Conservation (phyloP, 2,113 vertebrate genomes). For the Apteryx mantelli region DNA sequence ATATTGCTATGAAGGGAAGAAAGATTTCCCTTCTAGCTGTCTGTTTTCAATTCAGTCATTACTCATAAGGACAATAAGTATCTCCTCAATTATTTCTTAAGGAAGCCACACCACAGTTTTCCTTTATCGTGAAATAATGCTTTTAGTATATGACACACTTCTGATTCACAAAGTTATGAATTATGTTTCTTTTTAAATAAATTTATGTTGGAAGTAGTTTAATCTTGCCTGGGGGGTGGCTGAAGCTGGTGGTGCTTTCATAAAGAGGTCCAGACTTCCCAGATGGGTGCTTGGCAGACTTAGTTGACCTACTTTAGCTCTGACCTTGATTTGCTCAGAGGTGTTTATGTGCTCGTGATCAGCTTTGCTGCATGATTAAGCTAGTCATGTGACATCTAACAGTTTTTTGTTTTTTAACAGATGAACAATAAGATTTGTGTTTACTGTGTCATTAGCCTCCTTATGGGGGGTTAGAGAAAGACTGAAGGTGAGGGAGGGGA, state of each 20-base stretch:
- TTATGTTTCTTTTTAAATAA: neutral
- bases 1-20: neutral
- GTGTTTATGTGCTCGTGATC: constrained; percentile 58
- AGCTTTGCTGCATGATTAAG: constrained; percentile 71
- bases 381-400: neutral
- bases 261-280: constrained; percentile 28
- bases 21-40: neutral
- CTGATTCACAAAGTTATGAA: neutral
- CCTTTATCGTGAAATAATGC: neutral
- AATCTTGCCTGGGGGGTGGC: neutral
- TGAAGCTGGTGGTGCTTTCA: neutral
- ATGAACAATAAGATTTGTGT: neutral
- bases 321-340: constrained; percentile 79
- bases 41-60: neutral
- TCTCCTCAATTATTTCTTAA: neutral
- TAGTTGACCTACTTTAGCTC: constrained; percentile 74
- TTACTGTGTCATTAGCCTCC: constrained; percentile 33
- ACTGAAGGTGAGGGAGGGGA: neutral
- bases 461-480: neutral
- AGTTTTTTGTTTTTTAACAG: constrained; percentile 2
- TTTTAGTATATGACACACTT: neutral
- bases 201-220: neutral
- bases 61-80: neutral
- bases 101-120: neutral
- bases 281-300: constrained; percentile 37